Evolutionary conservation across 2,113 vertebrate genomes (phyloP).

Genomic region (Eretmochelys imbricata): DNA sequence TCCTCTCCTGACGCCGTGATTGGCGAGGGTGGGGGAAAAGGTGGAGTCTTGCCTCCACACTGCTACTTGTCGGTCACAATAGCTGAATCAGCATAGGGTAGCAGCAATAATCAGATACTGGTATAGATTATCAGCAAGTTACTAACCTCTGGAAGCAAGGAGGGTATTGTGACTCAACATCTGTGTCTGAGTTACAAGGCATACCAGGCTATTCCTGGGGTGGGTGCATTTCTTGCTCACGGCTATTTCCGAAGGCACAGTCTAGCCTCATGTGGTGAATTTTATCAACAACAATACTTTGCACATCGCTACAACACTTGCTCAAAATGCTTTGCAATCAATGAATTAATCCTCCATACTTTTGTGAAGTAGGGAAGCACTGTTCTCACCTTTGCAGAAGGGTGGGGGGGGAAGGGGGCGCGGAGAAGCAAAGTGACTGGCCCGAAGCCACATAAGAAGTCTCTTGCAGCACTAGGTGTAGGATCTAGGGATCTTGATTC

Average conservation of each 20-base stretch:
- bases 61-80: neutral
- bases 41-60: neutral
- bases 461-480: neutral
- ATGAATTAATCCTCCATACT: no score
- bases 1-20: neutral
- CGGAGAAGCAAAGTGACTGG: neutral
- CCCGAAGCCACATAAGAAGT: neutral
- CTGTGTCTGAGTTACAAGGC: neutral
- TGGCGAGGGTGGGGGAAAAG: neutral
- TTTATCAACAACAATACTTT: neutral
- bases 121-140: neutral
- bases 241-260: neutral
- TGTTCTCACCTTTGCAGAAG: neutral
- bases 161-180: neutral
- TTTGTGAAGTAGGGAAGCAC: neutral
- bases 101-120: neutral
- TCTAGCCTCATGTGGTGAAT: neutral
- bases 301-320: no score
- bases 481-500: neutral
- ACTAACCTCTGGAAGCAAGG: neutral
- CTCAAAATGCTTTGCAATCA: neutral
- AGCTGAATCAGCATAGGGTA: rapidly evolving
- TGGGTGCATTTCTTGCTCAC: no score
- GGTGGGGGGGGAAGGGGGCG: neutral
- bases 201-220: neutral